Percentiles rank a stretch among this genome's conserved stretches.
Conservation (phyloP, 2,797 vertebrate genomes). For the Falco columbarius region DNA sequence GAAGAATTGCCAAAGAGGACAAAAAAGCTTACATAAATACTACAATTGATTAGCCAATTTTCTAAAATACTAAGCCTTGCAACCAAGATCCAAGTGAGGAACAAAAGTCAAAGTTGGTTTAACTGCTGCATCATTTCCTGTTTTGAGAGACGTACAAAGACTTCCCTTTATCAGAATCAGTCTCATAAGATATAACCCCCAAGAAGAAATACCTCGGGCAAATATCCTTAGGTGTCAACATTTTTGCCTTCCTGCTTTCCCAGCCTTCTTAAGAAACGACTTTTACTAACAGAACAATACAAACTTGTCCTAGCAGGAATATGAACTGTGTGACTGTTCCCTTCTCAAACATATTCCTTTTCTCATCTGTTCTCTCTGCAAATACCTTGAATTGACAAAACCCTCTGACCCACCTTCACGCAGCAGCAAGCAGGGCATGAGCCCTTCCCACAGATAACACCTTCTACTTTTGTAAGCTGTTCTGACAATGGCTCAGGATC, state of each 20-base stretch:
- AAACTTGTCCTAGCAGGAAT: constrained; percentile 47
- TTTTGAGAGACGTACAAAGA: neutral
- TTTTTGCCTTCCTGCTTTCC: neutral
- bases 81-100: neutral
- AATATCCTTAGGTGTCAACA: constrained; percentile 26
- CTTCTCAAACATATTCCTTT: neutral
- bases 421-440: neutral
- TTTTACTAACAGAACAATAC: constrained; percentile 23
- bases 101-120: neutral
- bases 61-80: neutral
- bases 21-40: neutral
- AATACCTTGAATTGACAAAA: constrained; percentile 1
- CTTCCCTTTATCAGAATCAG: neutral
- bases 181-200: neutral
- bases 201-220: neutral
- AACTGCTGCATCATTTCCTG: neutral
- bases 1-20: neutral
- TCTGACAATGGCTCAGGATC: neutral
- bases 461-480: neutral
- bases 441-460: neutral
- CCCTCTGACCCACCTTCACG: neutral
- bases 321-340: neutral
- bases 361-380: neutral
- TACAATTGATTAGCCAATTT: neutral
- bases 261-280: neutral